Evolutionary conservation across 2,797 vertebrate genomes (phyloP).

Genomic region (Pelochelys cantorii): DNA sequence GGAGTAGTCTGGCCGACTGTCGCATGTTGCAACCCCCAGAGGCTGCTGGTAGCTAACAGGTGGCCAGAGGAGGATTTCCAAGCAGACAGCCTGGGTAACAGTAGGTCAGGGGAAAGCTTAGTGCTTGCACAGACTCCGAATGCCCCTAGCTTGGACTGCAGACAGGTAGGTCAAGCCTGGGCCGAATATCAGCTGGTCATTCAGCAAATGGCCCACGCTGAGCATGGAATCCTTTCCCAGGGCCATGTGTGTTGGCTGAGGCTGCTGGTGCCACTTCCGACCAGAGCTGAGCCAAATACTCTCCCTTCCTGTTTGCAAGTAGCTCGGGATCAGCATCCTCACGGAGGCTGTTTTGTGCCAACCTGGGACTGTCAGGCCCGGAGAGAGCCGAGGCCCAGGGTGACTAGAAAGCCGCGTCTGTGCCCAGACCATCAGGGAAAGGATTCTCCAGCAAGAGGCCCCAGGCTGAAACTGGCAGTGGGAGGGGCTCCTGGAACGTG

Average conservation of each 20-base stretch:
- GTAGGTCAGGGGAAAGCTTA: conserved; percentile 5
- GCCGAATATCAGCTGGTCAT: background rate
- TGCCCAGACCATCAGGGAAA: background rate
- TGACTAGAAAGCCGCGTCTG: background rate
- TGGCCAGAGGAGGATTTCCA: background rate
- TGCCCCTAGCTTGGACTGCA: background rate
- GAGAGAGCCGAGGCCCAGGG: background rate
- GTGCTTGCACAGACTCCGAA: background rate
- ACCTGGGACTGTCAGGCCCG: no score
- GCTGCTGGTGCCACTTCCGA: background rate
- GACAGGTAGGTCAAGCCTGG: background rate
- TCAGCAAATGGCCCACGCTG: background rate
- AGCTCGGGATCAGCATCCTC: background rate
- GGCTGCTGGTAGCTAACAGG: background rate
- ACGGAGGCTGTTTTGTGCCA: background rate
- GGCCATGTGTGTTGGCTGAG: background rate
- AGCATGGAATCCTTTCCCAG: background rate
- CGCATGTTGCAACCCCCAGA: accelerated
- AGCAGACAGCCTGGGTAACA: background rate
- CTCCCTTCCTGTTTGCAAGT: background rate
- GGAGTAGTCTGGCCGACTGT: background rate
- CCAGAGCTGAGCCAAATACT: background rate
- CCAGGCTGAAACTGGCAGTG: background rate
- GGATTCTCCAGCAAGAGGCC: background rate
- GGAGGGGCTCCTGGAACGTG: accelerated